Conservation (phyloP, 2,797 vertebrate species). For the Bucorvus abyssinicus region DNA sequence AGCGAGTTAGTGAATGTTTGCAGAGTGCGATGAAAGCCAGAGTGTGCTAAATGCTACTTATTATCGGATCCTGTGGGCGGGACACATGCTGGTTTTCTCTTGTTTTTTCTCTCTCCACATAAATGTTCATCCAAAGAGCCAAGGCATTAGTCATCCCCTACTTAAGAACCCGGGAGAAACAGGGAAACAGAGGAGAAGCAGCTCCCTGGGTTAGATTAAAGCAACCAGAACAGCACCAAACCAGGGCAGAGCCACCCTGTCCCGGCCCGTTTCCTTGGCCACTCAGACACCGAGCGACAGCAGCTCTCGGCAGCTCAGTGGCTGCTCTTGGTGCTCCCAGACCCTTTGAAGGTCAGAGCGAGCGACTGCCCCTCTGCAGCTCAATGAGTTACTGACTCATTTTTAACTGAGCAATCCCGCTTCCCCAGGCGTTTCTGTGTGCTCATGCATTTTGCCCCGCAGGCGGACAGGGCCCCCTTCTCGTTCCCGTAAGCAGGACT, state of each 20-base stretch:
- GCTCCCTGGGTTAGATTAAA: not conserved
- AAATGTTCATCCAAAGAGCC: conserved; percentile 49
- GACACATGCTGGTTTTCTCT: conserved; percentile 46
- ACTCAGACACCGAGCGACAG: fast-evolving
- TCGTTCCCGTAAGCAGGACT: not conserved
- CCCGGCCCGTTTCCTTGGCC: not conserved
- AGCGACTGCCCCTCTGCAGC: fast-evolving
- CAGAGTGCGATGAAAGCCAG: not conserved
- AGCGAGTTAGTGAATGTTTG: not conserved
- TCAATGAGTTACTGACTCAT: not conserved
- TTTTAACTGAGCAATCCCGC: fast-evolving
- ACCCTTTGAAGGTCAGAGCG: fast-evolving
- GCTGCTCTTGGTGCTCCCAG: not conserved
- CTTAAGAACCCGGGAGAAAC: not conserved
- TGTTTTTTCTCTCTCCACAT: conserved; percentile 47
- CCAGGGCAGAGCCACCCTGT: not conserved
- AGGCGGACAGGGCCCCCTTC: fast-evolving
- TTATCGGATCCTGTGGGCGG: conserved; percentile 28
- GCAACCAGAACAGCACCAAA: not conserved
- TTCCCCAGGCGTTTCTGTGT: not conserved
- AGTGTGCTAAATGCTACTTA: not conserved
- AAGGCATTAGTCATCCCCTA: conserved; percentile 45
- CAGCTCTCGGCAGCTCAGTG: not conserved
- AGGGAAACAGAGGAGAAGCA: not conserved
- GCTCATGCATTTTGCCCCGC: fast-evolving